A percentile compares a stretch with the other conserved stretches of the same genome.
Conservation (phyloP, 1,140 invertebrate species). For the Protaetia brevitarsis region DNA sequence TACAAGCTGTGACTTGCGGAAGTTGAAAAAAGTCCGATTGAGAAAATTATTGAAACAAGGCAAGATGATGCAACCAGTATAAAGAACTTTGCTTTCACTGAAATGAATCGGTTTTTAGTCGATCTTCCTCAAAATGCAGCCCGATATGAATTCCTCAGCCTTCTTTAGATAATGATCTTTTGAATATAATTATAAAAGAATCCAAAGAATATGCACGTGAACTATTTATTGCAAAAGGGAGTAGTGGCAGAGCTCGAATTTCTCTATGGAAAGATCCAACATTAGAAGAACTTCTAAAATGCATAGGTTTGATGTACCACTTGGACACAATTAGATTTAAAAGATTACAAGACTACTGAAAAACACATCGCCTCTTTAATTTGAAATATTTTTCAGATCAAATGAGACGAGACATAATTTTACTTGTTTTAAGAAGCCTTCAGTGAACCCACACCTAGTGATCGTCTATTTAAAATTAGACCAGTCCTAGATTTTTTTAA, state of each 20-base stretch:
- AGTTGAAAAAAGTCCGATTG: background rate
- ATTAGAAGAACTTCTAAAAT: background rate
- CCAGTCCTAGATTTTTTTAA: slow-evolving; percentile 39
- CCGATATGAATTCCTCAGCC: background rate
- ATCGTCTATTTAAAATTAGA: slow-evolving; percentile 32
- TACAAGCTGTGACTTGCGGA: background rate
- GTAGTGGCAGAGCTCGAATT: background rate
- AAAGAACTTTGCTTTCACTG: background rate
- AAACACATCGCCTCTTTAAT: background rate
- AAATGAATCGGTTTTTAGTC: background rate
- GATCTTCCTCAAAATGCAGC: background rate
- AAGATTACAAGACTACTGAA: slow-evolving; percentile 14
- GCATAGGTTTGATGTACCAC: background rate
- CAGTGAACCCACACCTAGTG: background rate
- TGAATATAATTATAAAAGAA: slow-evolving; percentile 12
- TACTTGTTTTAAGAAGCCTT: too few relatives aligned
- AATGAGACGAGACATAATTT: too few relatives aligned
- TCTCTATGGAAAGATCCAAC: slow-evolving; percentile 3
- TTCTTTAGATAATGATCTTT: background rate
- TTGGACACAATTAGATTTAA: background rate
- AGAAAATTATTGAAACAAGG: background rate
- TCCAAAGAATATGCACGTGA: background rate
- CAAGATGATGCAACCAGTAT: background rate
- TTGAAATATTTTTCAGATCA: background rate
- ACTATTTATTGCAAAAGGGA: background rate